Base-by-base conservation (phyloP, 2,888 invertebrate species). In the Pachymerium ferrugineum region DNA sequence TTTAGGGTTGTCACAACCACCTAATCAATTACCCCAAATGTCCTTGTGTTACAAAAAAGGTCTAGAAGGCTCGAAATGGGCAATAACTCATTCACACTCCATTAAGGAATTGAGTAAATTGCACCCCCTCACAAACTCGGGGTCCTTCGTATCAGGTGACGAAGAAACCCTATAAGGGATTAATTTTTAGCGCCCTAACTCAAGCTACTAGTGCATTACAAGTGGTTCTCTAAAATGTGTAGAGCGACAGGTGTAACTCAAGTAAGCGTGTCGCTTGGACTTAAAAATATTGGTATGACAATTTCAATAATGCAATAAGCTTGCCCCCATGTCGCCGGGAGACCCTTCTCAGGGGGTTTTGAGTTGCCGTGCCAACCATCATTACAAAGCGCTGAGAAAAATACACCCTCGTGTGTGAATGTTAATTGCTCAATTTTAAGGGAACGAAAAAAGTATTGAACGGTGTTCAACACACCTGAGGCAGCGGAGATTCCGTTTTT, bases 301-400 rank as follows among this genome's bases (percentile, higher is more conserved):
- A 47, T 47, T 47, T 47, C 47, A 47, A 47, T 47, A 47, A 47
- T 47, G 47, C 47, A 47, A 47, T 47, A 47, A 47, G 47, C 47
- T 10, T 47, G 47, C 47, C 47, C 47, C 47, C 38, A 19, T 47
- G 47, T 47, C 19, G 47, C 47, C 19, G 3, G 47, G 47, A 19
- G 19, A 22, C 19, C 22, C 19, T 47, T 47, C 19, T 19, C 19
- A 16, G 19, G 47, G 47, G 47, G 47, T 47, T 47, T 47, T 47
- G 47, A 3, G 47, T 47, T 47, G 47, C 47, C 47, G 3, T 47
- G 47, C 16, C 47, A 47, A 47, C 47, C 47, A 47, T 47, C 47
- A 47, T 47, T 47, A 47, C 47, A 47, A 19, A 4, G 47, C 10
- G 47, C 47, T 19, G 47, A 47, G 19, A 47, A 47, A 47, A 47